Percentiles rank a stretch among this genome's conserved stretches.
Evolutionary conservation across 2,888 invertebrate species (phyloP).

Genomic region (Boloria selene): DNA sequence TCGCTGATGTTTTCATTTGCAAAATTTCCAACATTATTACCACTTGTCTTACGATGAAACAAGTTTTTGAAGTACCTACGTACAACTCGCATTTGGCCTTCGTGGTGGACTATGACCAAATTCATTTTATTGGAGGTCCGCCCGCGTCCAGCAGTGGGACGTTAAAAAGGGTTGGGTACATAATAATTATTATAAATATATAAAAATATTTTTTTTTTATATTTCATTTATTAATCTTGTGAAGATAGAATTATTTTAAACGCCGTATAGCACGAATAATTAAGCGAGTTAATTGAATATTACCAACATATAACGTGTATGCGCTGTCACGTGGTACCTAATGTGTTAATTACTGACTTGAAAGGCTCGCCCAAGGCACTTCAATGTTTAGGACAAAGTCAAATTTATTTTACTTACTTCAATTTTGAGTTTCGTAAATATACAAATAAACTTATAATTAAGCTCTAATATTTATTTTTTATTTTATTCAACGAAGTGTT

Average conservation of each 20-base stretch:
- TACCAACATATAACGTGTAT: conserved; percentile 40
- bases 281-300: conserved; percentile 44
- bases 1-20: no score
- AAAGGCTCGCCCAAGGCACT: conserved; percentile 4
- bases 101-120: no score
- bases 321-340: conserved; percentile 32
- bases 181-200: no score
- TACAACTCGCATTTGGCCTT: no score
- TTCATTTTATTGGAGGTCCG: no score
- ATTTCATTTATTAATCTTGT: not conserved
- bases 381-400: not conserved
- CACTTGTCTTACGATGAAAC: no score
- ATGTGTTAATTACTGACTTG: conserved; percentile 38
- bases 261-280: conserved; percentile 30
- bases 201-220: not conserved
- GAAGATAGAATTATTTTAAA: not conserved
- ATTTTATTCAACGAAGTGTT: no score
- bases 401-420: not conserved
- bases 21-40: no score
- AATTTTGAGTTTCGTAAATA: not conserved
- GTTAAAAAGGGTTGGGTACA: no score
- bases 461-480: no score
- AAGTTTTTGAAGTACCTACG: no score
- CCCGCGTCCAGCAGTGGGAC: no score
- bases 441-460: not conserved